These are phyloP conservation scores for Drosophila azteca DNA, from an alignment of 1,140 invertebrate genomes.

Conservation along the genomic window DNA sequence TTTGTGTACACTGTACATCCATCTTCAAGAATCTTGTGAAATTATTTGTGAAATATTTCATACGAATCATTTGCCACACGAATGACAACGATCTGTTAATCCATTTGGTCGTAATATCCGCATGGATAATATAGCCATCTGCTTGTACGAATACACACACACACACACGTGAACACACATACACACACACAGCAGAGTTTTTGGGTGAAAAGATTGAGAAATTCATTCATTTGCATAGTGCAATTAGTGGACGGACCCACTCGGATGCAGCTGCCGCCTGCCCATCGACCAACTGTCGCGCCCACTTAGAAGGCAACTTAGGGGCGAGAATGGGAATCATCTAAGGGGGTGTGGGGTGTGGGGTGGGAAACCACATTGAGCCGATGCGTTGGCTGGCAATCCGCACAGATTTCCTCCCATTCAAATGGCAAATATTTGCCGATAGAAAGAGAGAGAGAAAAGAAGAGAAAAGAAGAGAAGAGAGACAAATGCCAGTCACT, in stretches of 20 bases:
- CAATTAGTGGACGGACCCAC: conserved; percentile 48
- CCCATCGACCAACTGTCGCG: conserved; percentile 72
- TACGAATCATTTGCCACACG: too few species aligned
- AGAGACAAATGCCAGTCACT: conserved; percentile 46
- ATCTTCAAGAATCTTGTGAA: too few species aligned
- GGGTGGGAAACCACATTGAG: not conserved
- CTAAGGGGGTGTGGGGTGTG: not conserved
- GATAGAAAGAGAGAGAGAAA: not conserved
- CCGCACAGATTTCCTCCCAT: conserved; percentile 77
- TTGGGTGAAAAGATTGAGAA: conserved; percentile 22
- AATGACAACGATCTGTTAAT: conserved; percentile 18
- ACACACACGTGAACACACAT: too few species aligned
- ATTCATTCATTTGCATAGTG: conserved; percentile 47
- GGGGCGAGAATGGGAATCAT: not conserved
- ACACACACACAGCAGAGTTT: not conserved
- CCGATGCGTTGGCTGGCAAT: conserved; percentile 26
- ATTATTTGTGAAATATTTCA: too few species aligned
- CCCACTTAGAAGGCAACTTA: conserved; percentile 26
- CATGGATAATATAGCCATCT: conserved; percentile 41
- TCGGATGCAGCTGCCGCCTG: conserved; percentile 49
- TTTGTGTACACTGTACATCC: too few species aligned
- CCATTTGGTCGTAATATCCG: not conserved
- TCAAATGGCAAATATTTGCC: conserved; percentile 79
- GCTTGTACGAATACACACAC: not conserved
- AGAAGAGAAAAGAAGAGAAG: conserved; percentile 28